phyloP scores from a whole-genome alignment of 2,797 vertebrate genomes.

The Numenius phaeopus region DNA sequence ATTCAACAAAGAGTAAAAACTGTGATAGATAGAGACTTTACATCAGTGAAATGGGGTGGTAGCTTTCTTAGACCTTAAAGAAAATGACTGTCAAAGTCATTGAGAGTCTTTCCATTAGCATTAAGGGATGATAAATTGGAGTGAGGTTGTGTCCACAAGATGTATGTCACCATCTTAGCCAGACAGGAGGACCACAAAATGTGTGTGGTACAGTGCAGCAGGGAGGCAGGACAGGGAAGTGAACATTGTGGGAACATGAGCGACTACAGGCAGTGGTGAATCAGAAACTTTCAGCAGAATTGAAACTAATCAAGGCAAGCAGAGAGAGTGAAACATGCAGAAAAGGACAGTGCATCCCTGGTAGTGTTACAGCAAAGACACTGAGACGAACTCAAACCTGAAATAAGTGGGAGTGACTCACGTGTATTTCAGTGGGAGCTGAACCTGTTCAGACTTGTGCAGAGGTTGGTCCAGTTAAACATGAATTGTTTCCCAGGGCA shows the following conservation, averaged over 20 bases:
- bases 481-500: not conserved
- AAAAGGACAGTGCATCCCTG: not conserved
- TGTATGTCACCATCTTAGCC: not conserved
- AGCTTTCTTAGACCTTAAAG: not conserved
- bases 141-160: not conserved
- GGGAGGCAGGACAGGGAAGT: not conserved
- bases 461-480: not conserved
- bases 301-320: not conserved
- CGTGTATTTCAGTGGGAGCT: not conserved
- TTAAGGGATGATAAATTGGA: not conserved
- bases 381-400: not conserved
- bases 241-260: rapidly evolving
- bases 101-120: not conserved
- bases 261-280: not conserved
- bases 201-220: not conserved
- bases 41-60: not conserved
- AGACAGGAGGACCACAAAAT: not conserved
- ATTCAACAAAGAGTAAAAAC: not conserved
- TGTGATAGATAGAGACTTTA: not conserved
- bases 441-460: not conserved
- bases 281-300: not conserved
- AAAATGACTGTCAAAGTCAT: not conserved
- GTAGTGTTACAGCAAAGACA: not conserved
- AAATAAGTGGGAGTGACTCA: not conserved
- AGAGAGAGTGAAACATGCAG: not conserved